Percentiles rank a stretch among this genome's conserved stretches.
Evolutionary conservation across 2,797 vertebrate species (phyloP).

Genomic region (Sardinella longiceps): DNA sequence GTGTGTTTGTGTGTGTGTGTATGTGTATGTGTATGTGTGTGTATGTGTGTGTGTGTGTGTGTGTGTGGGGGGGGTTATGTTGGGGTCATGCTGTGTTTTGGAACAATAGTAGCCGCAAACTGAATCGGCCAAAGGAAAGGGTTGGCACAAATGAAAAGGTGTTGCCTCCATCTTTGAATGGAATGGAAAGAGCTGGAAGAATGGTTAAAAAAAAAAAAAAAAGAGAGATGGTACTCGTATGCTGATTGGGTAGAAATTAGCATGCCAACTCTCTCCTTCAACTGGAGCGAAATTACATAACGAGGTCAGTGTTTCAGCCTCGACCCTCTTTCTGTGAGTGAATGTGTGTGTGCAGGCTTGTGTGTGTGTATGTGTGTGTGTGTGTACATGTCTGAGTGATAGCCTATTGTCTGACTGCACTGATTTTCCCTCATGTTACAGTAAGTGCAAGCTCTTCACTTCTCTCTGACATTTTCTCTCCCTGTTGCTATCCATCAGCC

Average conservation of each 20-base stretch:
- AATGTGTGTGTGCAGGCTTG: not conserved
- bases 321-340: not conserved
- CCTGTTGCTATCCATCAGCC: not conserved
- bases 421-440: not conserved
- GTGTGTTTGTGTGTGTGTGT: too few relatives aligned
- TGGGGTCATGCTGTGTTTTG: too few relatives aligned
- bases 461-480: not conserved
- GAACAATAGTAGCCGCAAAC: not conserved
- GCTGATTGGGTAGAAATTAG: not conserved
- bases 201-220: not conserved
- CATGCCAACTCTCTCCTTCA: constrained; percentile 27
- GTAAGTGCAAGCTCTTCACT: not conserved
- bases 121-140: not conserved
- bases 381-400: too few relatives aligned
- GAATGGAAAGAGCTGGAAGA: not conserved
- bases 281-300: constrained; percentile 46
- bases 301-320: constrained; percentile 7
- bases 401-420: not conserved
- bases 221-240: not conserved
- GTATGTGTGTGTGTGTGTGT: too few relatives aligned
- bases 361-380: constrained; percentile 14
- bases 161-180: not conserved
- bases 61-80: too few relatives aligned
- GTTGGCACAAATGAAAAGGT: not conserved
- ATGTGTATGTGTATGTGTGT: too few relatives aligned